A percentile compares a stretch with the other conserved stretches of the same genome.
phyloP scores from a whole-genome alignment of 2,797 vertebrate species.

The Syndactyla subalaris region DNA sequence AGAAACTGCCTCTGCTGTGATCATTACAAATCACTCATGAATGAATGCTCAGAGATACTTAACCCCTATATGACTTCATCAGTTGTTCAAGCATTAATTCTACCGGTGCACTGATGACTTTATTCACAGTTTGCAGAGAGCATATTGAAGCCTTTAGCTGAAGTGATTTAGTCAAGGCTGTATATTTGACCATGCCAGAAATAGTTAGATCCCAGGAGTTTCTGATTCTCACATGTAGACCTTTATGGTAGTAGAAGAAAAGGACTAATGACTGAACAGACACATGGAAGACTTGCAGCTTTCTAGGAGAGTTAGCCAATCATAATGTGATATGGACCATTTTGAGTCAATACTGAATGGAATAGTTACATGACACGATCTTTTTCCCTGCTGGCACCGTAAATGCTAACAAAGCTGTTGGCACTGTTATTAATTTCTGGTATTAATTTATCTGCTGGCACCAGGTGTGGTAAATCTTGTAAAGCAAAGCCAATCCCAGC shows the following conservation, averaged over 20 bases:
- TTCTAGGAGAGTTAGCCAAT: background rate
- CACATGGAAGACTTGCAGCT: background rate
- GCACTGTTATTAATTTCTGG: background rate
- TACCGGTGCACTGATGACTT: background rate
- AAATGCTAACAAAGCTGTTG: background rate
- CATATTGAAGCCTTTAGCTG: background rate
- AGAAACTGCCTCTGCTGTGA: background rate
- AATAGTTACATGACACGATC: background rate
- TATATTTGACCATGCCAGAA: background rate
- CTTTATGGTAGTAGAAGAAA: background rate
- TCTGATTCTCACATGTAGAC: background rate
- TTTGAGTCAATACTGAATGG: background rate
- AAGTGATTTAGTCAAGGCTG: background rate
- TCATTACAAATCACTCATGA: background rate
- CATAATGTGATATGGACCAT: background rate
- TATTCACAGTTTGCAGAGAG: slow-evolving; percentile 11
- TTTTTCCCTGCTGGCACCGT: background rate
- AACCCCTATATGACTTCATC: background rate
- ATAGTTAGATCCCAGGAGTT: background rate
- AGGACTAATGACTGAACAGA: background rate
- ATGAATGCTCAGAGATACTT: background rate
- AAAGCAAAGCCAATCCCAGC: background rate
- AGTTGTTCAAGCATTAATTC: slow-evolving; percentile 1
- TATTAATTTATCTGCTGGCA: background rate
- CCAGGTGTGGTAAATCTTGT: background rate